Evolutionary conservation across 2,797 vertebrate genomes (phyloP).

Genomic region (Peromyscus aztecus): DNA sequence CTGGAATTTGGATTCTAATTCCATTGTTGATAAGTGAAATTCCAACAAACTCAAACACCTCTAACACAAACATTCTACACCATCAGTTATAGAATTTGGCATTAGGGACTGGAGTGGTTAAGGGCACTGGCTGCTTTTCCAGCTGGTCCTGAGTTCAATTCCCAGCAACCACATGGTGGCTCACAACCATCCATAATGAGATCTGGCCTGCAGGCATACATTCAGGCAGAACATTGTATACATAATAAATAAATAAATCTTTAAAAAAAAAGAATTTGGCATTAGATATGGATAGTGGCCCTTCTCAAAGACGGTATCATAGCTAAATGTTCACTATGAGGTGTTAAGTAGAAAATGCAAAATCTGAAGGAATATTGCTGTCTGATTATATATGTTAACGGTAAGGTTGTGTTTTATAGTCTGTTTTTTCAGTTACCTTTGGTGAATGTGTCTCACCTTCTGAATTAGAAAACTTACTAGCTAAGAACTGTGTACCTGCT

Average conservation of each 20-base stretch:
- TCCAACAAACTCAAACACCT: constrained; percentile 7
- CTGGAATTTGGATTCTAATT: not conserved
- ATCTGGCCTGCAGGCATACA: no score
- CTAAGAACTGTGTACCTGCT: not conserved
- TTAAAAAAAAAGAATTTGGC: not conserved
- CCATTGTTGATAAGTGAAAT: not conserved
- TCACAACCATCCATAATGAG: no score
- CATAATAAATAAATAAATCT: no score
- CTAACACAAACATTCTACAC: not conserved
- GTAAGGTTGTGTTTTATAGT: not conserved
- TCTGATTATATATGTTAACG: not conserved
- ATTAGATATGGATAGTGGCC: not conserved
- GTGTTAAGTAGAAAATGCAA: not conserved
- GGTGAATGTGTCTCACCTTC: not conserved
- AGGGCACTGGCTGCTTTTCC: no score
- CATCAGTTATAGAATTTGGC: not conserved
- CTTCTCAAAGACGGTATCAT: not conserved
- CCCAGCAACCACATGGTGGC: no score
- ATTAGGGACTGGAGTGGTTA: no score
- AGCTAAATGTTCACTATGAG: not conserved
- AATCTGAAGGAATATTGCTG: not conserved
- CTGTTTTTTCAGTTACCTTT: not conserved
- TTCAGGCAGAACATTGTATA: no score
- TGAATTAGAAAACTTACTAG: not conserved
- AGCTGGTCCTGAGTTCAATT: no score